Base-by-base conservation (phyloP, 2,113 vertebrate genomes). In the Paratilapia polleni region DNA sequence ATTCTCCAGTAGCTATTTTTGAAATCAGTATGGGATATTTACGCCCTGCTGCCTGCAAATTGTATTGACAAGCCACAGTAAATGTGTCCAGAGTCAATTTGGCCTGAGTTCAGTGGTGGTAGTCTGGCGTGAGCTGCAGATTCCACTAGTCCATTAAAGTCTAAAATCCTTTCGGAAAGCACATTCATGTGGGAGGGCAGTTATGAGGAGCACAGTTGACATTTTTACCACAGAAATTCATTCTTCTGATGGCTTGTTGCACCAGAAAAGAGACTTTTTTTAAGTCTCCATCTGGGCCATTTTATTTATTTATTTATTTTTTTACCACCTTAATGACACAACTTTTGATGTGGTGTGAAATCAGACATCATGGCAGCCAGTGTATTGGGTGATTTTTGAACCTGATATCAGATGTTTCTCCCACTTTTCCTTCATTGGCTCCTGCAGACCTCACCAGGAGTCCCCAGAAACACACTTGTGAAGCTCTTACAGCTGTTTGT, bases 21-120 rank as follows among this genome's bases (percentile, higher is more conserved):
- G 28, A 83, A 78, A 79, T 73, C 76, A 36, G 34, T n/a, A 5
- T 79, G n/a, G 59, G 28, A 86, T 83, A 82, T 87, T 84, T 89
- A 62, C 19, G 52, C 73, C n/a, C 56, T 24, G 41, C 73, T 78
- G 57, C 84, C 84, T 87, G 78, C 82, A 93, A 73, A 88, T 85
- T 88, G 79, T 90, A 92, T 92, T 77, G 89, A 94, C 87, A 86
- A 83, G 81, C 78, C 81, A 84, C 88, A 86, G 86, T 83, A 83
- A 93, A 91, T 89, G 86, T 87, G 86, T 87, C 87, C 74, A 58
- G 79, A 91, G 85, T 93, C 70, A 86, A 56, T 92, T 92, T 93
- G 92, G 89, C 87, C 56, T 2, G 15, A 63, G 77, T 89, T 93
- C 91, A 93, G 75, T 22, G 12, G 49, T 22, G 43, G 57, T 62